These are phyloP conservation scores for Conomelus anceps DNA, from an alignment of 2,888 invertebrate genomes.

Conservation along the genomic window DNA sequence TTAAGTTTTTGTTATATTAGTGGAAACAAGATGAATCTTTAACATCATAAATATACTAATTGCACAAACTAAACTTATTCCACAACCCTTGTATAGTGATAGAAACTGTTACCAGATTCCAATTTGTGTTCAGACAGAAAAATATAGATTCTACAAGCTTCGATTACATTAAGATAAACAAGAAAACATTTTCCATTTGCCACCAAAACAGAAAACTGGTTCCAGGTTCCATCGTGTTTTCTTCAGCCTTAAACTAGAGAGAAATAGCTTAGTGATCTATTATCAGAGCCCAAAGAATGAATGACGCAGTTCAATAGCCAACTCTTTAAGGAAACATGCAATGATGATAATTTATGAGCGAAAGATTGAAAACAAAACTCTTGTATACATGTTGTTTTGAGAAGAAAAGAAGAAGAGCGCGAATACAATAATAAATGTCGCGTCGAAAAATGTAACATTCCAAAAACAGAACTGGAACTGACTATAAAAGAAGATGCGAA, in stretches of 20 bases:
- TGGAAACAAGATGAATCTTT: too few relatives aligned
- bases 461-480: not conserved
- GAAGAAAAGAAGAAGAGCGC: not conserved
- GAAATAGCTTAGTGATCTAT: not conserved
- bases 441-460: not conserved
- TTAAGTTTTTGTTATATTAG: too few relatives aligned
- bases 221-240: not conserved
- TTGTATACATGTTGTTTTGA: not conserved
- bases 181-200: not conserved
- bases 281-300: not conserved
- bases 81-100: too few relatives aligned
- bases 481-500: not conserved
- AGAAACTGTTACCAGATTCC: not conserved
- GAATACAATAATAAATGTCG: not conserved
- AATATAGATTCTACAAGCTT: not conserved
- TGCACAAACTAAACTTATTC: too few relatives aligned
- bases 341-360: not conserved
- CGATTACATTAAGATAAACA: not conserved
- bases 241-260: not conserved
- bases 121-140: not conserved
- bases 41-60: too few relatives aligned
- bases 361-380: not conserved
- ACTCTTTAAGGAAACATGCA: not conserved
- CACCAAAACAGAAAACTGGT: not conserved
- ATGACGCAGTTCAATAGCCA: not conserved